Conservation (phyloP, 2,888 invertebrate genomes). For the Plebejus anna region DNA sequence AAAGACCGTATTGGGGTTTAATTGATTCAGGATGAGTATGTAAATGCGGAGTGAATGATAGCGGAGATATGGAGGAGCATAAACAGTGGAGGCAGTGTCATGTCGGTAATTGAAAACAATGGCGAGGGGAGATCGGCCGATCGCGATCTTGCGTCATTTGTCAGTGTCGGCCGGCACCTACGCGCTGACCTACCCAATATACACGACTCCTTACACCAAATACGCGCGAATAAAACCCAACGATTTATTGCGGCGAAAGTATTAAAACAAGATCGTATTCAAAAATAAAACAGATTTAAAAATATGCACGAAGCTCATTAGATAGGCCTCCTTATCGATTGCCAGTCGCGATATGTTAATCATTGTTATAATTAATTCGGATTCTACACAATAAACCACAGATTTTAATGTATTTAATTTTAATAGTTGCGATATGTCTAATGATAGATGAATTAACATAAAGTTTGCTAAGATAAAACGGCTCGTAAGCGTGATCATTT, state of each 20-base stretch:
- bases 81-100: conserved; percentile 67
- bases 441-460: conserved; percentile 2
- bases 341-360: conserved; percentile 3
- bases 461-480: neutral
- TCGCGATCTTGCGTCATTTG: conserved; percentile 88
- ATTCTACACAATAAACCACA: neutral
- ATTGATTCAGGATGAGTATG: conserved; percentile 57
- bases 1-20: conserved; percentile 33
- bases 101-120: conserved; percentile 79
- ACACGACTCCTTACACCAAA: conserved; percentile 44
- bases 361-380: neutral
- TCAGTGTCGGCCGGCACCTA: conserved; percentile 83
- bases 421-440: neutral
- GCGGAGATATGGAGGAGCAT: conserved; percentile 63
- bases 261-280: neutral
- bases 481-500: neutral
- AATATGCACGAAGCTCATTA: neutral
- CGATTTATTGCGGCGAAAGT: neutral
- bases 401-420: conserved; percentile 5
- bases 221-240: conserved; percentile 9
- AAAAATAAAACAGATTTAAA: neutral
- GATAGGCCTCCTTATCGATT: neutral
- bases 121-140: conserved; percentile 80
- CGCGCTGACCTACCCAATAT: conserved; percentile 70
- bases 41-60: conserved; percentile 67